These are phyloP conservation scores for Parthenolecanium corni DNA, from an alignment of 2,888 invertebrate species.

Conservation along the genomic window DNA sequence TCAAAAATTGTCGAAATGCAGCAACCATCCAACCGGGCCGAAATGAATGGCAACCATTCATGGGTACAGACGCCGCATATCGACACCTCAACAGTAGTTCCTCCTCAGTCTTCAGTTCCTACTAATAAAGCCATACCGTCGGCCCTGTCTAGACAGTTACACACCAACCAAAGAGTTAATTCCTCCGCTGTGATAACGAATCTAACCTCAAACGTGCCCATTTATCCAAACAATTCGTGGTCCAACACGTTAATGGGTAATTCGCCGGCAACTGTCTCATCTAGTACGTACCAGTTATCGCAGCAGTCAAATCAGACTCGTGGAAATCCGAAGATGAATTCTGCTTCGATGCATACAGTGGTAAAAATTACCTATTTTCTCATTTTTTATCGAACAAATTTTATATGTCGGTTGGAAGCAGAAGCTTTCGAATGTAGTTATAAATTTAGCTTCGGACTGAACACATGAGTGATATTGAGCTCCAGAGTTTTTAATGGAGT, in stretches of 20 bases:
- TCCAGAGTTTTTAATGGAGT: too few species aligned
- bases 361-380: too few species aligned
- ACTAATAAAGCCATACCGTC: slow-evolving; percentile 29
- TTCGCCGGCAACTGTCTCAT: not conserved
- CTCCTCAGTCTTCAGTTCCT: slow-evolving; percentile 9
- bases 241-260: not conserved
- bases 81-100: slow-evolving; percentile 7
- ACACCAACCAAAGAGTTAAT: slow-evolving; percentile 5
- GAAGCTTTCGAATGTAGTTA: too few species aligned
- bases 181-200: slow-evolving; percentile 20
- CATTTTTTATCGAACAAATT: too few species aligned
- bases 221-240: slow-evolving; percentile 3
- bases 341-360: not conserved
- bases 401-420: too few species aligned
- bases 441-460: too few species aligned
- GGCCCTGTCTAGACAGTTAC: slow-evolving; percentile 6
- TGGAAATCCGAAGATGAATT: not conserved
- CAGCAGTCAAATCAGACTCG: not conserved
- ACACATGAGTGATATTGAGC: too few species aligned
- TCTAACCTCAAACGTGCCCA: not conserved
- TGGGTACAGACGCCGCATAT: slow-evolving; percentile 34
- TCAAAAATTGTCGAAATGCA: slow-evolving; percentile 64
- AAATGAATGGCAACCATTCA: slow-evolving; percentile 31
- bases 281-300: not conserved
- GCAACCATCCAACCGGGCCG: slow-evolving; percentile 33